Conservation (phyloP, 2,888 invertebrate genomes). For the Drosophila mimica region DNA sequence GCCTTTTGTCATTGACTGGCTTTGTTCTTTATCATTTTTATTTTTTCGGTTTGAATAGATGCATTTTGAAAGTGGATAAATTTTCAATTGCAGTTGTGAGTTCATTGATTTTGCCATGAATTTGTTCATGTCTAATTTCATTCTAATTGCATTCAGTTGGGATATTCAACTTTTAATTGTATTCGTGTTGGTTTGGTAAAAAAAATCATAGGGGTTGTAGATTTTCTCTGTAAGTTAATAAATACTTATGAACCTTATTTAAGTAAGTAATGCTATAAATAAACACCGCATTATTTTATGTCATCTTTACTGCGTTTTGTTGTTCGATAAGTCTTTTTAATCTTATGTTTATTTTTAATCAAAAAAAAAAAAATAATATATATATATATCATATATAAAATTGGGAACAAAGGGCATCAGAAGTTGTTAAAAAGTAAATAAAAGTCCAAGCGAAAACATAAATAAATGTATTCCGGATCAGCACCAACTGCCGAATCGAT, state of each 20-base stretch:
- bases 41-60: conserved; percentile 10
- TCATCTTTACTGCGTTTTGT: background rate
- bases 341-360: background rate
- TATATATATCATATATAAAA: background rate
- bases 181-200: background rate
- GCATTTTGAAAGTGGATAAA: conserved; percentile 6
- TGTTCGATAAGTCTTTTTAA: background rate
- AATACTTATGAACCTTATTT: background rate
- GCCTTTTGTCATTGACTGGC: conserved; percentile 45
- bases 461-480: no score
- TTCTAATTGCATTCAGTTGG: background rate
- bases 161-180: background rate
- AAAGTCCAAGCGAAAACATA: background rate
- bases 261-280: background rate
- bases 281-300: background rate
- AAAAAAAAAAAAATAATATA: no score
- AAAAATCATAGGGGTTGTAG: background rate
- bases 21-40: conserved; percentile 21
- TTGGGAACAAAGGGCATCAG: background rate
- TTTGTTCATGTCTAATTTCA: background rate
- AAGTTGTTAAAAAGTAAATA: background rate
- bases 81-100: conserved; percentile 18
- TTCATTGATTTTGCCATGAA: conserved; percentile 12
- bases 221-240: background rate
- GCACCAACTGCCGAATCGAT: background rate